Base-by-base conservation (phyloP, 2,888 invertebrate species). In the Scaptomyza reducta region DNA sequence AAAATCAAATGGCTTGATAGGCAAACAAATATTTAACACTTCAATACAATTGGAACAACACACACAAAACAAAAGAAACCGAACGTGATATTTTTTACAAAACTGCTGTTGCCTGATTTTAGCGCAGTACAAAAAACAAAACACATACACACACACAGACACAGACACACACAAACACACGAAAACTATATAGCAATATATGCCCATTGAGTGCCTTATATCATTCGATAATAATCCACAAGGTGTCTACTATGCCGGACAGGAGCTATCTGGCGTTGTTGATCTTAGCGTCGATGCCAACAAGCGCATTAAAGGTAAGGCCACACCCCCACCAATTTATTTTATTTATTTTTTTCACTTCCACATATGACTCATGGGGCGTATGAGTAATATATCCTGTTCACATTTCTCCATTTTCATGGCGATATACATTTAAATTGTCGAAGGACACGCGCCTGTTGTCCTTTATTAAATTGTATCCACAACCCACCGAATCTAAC, bases 151-250 rank as follows among this genome's bases (percentile, higher is more conserved):
- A 64, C 35, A 73, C 25, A 64, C n/a, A 72, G 18, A 79, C 35
- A 74, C 45, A 68, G 70, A 66, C 7, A 55, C 31, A 35, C 22
- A 54, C 9, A 55, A 31, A 53, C 18, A 70, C 33, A 65, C 50
- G 56, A 45, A 44, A 67, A 66, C 56, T 64, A 76, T 73, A 72
- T 83, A 75, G 77, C 77, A 89, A 87, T 89, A 86, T 91, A 91
- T 91, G 91, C 91, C 91, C 85, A 91, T 91, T 89, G 91, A 91
- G 91, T 91, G 91, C 91, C 91, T 91, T 91, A 91, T 92, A 88
- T 90, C 91, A 82, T 91, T 91, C 80, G 91, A 91, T 89, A 90
- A 90, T 80, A 91, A 91, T 90, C 89, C 90, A 79, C 90, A 91
- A 89, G 91, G 91, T 89, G 91, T 91, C 82, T 91, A 91, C 84